A percentile compares a stretch with the other conserved stretches of the same genome.
Evolutionary conservation across 2,888 invertebrate genomes (phyloP).

Genomic region (Drosophila algonquin): DNA sequence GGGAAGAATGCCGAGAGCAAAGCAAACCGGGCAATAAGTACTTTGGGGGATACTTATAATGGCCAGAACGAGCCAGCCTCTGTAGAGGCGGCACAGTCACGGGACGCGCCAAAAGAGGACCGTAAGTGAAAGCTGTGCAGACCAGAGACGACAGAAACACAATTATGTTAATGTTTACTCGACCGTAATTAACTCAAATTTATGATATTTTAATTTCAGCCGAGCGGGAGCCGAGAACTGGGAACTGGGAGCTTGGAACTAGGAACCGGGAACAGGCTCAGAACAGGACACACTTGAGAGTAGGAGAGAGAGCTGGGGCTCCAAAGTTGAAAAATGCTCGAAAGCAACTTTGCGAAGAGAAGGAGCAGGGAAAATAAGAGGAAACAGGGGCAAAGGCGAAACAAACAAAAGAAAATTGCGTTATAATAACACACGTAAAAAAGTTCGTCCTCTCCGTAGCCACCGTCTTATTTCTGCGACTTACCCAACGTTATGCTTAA

Average conservation of each 20-base stretch:
- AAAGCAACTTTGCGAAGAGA: not conserved
- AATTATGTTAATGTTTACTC: conserved; percentile 78
- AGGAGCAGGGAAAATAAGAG: conserved; percentile 2
- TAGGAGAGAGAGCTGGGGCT: not conserved
- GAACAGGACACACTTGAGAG: conserved; percentile 58
- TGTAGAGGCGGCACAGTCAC: conserved; percentile 12
- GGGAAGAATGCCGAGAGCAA: conserved; percentile 17
- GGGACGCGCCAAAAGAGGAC: not conserved
- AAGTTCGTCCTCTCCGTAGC: conserved; percentile 3
- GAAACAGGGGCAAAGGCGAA: not conserved
- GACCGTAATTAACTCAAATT: conserved; percentile 80
- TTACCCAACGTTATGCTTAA: conserved; percentile 14
- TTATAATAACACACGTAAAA: conserved; percentile 75
- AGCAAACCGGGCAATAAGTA: conserved; percentile 62
- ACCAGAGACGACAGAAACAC: conserved; percentile 50
- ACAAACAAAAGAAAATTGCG: conserved; percentile 63
- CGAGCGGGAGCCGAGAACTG: conserved; percentile 2
- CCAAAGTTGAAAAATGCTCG: not conserved
- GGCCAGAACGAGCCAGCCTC: conserved; percentile 28
- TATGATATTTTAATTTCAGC: conserved; percentile 79
- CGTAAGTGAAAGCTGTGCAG: conserved; percentile 1
- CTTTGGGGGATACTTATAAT: conserved; percentile 64
- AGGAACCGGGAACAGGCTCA: not conserved
- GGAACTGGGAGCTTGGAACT: too few species aligned
- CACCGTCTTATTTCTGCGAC: not conserved